Percentiles rank a stretch among this genome's conserved stretches.
phyloP scores from a whole-genome alignment of 2,113 vertebrate species.

The Heliornis fulica region DNA sequence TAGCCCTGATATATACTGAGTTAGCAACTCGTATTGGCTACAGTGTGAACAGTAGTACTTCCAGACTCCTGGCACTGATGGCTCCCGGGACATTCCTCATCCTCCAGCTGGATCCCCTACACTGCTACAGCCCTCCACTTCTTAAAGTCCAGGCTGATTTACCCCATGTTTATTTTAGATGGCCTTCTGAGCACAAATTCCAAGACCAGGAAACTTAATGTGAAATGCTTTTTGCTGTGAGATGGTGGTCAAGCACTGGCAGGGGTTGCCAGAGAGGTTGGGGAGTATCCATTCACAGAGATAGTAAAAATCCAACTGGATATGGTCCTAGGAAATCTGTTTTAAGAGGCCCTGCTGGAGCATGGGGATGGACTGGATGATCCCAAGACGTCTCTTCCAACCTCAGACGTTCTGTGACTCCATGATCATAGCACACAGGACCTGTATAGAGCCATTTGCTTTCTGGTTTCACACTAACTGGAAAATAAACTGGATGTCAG shows the following conservation, averaged over 20 bases:
- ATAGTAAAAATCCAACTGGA: background rate
- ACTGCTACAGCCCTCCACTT: background rate
- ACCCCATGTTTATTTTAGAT: background rate
- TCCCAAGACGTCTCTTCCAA: background rate
- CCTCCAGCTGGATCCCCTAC: background rate
- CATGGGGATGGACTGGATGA: background rate
- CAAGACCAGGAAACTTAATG: background rate
- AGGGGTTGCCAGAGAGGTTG: background rate
- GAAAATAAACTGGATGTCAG: background rate
- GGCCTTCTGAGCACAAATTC: background rate
- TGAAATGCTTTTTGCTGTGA: background rate
- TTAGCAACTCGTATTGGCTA: background rate
- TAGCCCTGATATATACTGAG: background rate
- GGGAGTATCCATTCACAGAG: background rate
- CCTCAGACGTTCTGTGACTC: background rate
- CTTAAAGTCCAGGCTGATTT: background rate
- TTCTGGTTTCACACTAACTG: background rate
- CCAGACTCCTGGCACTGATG: background rate
- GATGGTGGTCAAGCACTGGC: background rate
- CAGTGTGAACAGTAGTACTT: background rate
- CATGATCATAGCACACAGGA: fast-evolving
- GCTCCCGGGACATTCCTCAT: background rate
- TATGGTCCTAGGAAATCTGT: background rate
- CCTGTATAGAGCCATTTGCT: background rate
- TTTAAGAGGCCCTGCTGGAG: background rate